phyloP scores from a whole-genome alignment of 1,140 invertebrate species.

The Thrips palmi region DNA sequence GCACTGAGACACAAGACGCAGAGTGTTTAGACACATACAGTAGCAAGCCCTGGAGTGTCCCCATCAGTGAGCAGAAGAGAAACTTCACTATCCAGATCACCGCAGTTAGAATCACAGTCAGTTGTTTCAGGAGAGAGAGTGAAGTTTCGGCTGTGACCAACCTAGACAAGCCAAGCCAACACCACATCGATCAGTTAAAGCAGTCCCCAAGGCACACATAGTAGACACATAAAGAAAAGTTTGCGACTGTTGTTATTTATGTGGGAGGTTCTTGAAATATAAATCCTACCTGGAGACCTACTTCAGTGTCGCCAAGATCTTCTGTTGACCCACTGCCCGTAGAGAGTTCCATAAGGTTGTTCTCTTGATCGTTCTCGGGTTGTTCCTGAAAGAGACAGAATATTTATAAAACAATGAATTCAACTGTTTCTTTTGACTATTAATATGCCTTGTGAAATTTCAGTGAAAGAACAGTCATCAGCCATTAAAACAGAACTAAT shows the following conservation, averaged over 20 bases:
- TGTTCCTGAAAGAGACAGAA: slow-evolving; percentile 23
- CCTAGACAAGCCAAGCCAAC: too few species aligned
- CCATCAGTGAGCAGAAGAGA: slow-evolving; percentile 32
- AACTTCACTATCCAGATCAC: slow-evolving; percentile 64
- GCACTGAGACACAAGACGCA: too few species aligned
- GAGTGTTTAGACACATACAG: too few species aligned
- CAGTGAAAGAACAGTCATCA: too few species aligned
- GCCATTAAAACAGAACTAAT: too few species aligned
- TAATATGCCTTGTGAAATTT: too few species aligned
- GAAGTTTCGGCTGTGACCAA: slow-evolving; percentile 53
- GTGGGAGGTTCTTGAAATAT: slow-evolving; percentile 10
- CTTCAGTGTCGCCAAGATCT: slow-evolving; percentile 44
- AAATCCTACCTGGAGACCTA: slow-evolving; percentile 39
- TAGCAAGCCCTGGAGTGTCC: not conserved
- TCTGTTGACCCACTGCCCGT: slow-evolving; percentile 47
- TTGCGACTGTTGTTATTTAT: too few species aligned
- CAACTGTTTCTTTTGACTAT: too few species aligned
- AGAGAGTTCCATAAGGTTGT: slow-evolving; percentile 40
- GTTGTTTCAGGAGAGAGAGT: slow-evolving; percentile 86
- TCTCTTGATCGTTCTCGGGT: slow-evolving; percentile 34
- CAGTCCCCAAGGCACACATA: too few species aligned
- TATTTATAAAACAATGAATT: too few species aligned
- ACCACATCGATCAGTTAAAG: too few species aligned
- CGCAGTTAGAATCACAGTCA: slow-evolving; percentile 80
- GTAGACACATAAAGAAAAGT: too few species aligned